Conservation (phyloP, 1,140 invertebrate genomes). For the Apis laboriosa region DNA sequence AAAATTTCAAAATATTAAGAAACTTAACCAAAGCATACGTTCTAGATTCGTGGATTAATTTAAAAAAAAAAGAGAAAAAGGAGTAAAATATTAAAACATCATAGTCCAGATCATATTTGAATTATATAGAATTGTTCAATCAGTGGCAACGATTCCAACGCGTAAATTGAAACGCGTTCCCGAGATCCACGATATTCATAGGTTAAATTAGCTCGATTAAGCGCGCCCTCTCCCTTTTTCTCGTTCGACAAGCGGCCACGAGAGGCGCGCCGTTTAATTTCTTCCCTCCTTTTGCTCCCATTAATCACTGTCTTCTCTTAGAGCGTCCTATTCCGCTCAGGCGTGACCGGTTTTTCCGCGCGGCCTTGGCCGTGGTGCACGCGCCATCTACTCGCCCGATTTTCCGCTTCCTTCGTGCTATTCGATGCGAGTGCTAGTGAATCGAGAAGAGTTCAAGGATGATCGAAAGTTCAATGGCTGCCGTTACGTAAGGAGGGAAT, state of each 20-base stretch:
- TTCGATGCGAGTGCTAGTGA: too few species aligned
- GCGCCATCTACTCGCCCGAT: background rate
- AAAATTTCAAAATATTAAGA: too few species aligned
- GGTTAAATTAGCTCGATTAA: constrained; percentile 12
- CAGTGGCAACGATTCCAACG: background rate
- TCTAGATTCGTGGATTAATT: too few species aligned
- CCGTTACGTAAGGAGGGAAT: too few species aligned
- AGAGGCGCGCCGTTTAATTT: constrained; percentile 7
- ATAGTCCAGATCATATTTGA: too few species aligned
- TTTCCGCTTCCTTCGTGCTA: background rate
- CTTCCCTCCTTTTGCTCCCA: background rate
- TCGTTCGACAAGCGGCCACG: background rate
- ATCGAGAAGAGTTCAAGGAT: too few species aligned
- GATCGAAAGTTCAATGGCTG: background rate
- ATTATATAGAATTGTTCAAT: background rate
- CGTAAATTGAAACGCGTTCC: background rate
- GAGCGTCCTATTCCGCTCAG: background rate
- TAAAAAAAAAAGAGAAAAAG: too few species aligned
- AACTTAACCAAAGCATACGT: too few species aligned
- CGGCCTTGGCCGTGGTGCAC: background rate
- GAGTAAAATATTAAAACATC: too few species aligned
- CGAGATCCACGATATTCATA: background rate
- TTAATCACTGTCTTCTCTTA: background rate
- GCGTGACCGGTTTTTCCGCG: constrained; percentile 8
- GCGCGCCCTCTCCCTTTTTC: background rate